Evolutionary conservation across 1,140 invertebrate genomes (phyloP), one percentile per base, ranked within the genome.

Genomic region (Scaptomyza montana): DNA sequence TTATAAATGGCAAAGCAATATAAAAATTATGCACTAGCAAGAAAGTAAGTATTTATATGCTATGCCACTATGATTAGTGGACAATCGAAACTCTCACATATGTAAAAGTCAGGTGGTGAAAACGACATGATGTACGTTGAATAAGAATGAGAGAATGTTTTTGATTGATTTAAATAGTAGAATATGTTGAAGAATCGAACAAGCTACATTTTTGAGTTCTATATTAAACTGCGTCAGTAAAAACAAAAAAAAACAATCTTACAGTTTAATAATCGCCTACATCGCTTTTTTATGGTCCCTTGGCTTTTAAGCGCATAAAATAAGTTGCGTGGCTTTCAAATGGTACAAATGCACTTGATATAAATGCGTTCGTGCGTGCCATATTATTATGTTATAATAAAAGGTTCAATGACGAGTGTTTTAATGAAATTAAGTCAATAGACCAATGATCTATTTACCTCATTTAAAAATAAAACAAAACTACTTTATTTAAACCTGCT

Each of bases 241-340:
- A n/a, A n/a, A n/a, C n/a, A n/a, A n/a, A n/a, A n/a, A n/a, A n/a
- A n/a, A n/a, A 4, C 10, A 41, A 43, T 43, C 39, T 43, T 1
- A n/a, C 2, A 43, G 39, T n/a, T 43, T 43, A 5, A 62, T 28
- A 49, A 33, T 9, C 51, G 47, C 33, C 67, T 49, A 16, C 68
- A 50, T 64, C 61, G 46, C 51, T 71, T 74, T 82, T 25, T 86
- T 86, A 87, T 82, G 82, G 78, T 87, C 78, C 66, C 82, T 78
- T 86, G 75, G 73, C 67, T 86, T 82, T 87, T 76, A 87, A 61
- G 81, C 66, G 65, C 79, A 78, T 47, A 54, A 9, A 33, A 39
- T 12, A 19, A 30, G 13, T 36, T 49, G 39, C 39, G 12, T 43
- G 60, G 30, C 61, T 43, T 36, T 36, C 1, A 64, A 75, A 65